Evolutionary conservation across 30 jellyfish, hydroid and myxozoan species (phyloP).

Genomic region (Clytia hemisphaerica): DNA sequence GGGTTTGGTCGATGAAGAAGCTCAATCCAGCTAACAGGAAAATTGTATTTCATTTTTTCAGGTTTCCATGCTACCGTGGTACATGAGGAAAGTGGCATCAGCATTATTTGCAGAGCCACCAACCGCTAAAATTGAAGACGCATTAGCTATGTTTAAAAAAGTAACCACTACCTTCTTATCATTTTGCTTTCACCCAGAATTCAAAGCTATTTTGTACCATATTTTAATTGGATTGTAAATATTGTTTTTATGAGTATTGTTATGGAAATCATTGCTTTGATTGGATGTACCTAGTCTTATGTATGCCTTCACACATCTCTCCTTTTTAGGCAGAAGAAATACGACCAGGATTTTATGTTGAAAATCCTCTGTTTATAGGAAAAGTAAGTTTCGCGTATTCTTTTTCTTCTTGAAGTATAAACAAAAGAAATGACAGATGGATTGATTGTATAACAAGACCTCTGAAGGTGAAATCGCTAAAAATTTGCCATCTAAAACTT

Average conservation of each 20-base stretch:
- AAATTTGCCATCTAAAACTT: not conserved
- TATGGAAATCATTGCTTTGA: not conserved
- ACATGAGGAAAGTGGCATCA: slow-evolving; percentile 75
- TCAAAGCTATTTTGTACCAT: too few relatives aligned
- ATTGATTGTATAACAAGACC: not conserved
- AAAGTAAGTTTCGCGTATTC: slow-evolving; percentile 43
- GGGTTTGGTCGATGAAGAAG: too few relatives aligned
- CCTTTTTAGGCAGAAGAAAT: slow-evolving; percentile 72
- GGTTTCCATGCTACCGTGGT: slow-evolving; percentile 97
- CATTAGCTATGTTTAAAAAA: slow-evolving; percentile 64
- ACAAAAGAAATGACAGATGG: not conserved
- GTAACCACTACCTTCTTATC: slow-evolving; percentile 14
- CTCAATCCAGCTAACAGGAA: too few relatives aligned
- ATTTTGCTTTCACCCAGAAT: not conserved
- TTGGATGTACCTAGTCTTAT: too few relatives aligned
- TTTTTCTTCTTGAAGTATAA: not conserved
- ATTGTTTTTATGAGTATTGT: not conserved
- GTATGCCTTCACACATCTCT: too few relatives aligned
- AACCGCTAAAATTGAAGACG: slow-evolving; percentile 78
- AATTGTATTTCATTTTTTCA: not conserved
- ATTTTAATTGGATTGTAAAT: not conserved
- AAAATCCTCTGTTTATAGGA: slow-evolving; percentile 61
- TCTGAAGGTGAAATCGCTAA: not conserved
- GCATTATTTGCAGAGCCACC: slow-evolving; percentile 92
- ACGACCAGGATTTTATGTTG: slow-evolving; percentile 74